Conservation (phyloP, 2,888 invertebrate genomes). For the Rotaria sp. region DNA sequence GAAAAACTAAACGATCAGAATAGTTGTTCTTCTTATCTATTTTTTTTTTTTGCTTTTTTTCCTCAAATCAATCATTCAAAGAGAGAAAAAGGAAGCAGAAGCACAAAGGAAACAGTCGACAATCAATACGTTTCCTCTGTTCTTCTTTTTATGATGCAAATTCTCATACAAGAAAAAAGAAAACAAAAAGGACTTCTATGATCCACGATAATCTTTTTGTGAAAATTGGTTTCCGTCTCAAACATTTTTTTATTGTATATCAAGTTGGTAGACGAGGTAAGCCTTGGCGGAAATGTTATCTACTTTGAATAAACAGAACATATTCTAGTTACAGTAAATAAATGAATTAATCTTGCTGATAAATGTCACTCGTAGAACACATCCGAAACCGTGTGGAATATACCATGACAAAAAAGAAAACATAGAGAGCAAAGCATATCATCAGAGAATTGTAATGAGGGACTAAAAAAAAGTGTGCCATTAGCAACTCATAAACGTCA, state of each 20-base stretch:
- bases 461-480: neutral
- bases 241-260: neutral
- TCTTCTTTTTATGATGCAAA: neutral
- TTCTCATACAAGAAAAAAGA: neutral
- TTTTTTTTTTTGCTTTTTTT: neutral
- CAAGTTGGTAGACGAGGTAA: neutral
- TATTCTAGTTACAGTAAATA: neutral
- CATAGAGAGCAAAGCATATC: neutral
- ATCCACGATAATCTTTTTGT: neutral
- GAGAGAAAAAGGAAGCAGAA: neutral
- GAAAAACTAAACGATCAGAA: neutral
- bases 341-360: neutral
- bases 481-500: neutral
- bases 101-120: neutral
- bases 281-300: neutral
- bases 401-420: neutral
- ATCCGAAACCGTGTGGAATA: neutral
- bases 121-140: neutral
- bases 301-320: neutral
- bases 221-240: neutral
- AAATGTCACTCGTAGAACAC: neutral
- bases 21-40: neutral
- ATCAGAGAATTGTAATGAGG: neutral
- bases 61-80: neutral
- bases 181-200: too few species aligned